phyloP scores from a whole-genome alignment of 2,113 vertebrate species.

The Benitochromis conjunctus region DNA sequence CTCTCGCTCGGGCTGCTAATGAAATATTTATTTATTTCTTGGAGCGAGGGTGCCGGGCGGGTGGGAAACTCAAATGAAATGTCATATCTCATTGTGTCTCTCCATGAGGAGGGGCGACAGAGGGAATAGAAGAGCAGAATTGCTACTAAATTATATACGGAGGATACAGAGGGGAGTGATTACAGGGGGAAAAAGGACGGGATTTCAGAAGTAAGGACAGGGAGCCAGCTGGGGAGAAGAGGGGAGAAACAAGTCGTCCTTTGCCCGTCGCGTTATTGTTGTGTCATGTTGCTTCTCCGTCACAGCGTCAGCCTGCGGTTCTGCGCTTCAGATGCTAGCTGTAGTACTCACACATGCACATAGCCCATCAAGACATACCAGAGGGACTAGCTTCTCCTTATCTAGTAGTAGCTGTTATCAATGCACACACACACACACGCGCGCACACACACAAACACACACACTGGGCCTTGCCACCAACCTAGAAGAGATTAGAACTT shows the following conservation, averaged over 20 bases:
- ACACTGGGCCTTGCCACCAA: slow-evolving; percentile 4
- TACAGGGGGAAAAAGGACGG: slow-evolving; percentile 27
- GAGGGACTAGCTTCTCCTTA: slow-evolving; percentile 44
- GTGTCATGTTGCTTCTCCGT: slow-evolving; percentile 13
- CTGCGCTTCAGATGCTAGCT: not conserved
- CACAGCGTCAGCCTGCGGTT: slow-evolving; percentile 2
- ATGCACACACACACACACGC: not conserved
- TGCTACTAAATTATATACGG: slow-evolving; percentile 58
- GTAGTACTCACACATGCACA: not conserved
- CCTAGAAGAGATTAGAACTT: slow-evolving; percentile 49
- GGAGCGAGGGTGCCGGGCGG: slow-evolving; percentile 28
- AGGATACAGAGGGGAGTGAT: slow-evolving; percentile 62
- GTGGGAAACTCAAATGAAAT: slow-evolving; percentile 61
- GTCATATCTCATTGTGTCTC: slow-evolving; percentile 68
- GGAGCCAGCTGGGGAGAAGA: not conserved
- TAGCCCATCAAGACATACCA: slow-evolving; percentile 14
- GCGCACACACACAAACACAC: not conserved
- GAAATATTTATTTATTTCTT: slow-evolving; percentile 70
- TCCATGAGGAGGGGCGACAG: slow-evolving; percentile 20
- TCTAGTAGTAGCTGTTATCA: slow-evolving; percentile 55
- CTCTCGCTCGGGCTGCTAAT: slow-evolving; percentile 38
- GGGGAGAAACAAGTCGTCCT: slow-evolving; percentile 19
- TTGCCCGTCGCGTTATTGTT: slow-evolving; percentile 14
- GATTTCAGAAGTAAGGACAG: not conserved
- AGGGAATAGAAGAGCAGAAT: slow-evolving; percentile 40